A percentile compares a stretch with the other conserved stretches of the same genome.
Evolutionary conservation across 1,140 invertebrate species (phyloP).

Genomic region (Leptonema lineaticorne): DNA sequence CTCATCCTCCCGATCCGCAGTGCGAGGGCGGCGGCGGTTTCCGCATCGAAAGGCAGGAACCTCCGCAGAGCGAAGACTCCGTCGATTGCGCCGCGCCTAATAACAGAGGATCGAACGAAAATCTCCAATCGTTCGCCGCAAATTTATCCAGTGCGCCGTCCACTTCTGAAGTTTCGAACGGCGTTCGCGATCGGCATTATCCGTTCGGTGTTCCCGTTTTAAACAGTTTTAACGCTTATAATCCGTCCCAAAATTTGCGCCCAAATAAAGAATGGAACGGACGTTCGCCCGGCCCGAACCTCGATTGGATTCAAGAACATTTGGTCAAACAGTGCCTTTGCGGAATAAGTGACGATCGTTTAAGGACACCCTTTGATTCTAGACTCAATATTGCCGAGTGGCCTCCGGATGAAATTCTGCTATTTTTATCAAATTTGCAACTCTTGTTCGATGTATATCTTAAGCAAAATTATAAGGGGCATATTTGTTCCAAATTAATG

Average conservation of each 20-base stretch:
- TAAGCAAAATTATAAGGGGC: constrained; percentile 77
- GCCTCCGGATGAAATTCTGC: constrained; percentile 68
- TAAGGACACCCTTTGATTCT: constrained; percentile 69
- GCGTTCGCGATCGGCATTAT: constrained; percentile 31
- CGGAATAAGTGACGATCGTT: constrained; percentile 67
- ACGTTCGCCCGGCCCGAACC: constrained; percentile 48
- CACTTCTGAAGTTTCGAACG: constrained; percentile 21
- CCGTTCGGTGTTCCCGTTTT: constrained; percentile 31
- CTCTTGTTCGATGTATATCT: constrained; percentile 81
- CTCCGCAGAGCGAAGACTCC: constrained; percentile 54
- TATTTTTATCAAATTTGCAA: constrained; percentile 80
- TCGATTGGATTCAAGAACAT: constrained; percentile 58
- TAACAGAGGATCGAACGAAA: not conserved
- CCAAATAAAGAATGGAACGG: not conserved
- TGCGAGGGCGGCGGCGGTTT: constrained; percentile 47
- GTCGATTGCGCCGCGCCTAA: constrained; percentile 51
- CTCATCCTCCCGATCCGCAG: constrained; percentile 58
- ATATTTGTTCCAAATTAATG: constrained; percentile 76
- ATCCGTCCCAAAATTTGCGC: not conserved
- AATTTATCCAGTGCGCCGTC: not conserved
- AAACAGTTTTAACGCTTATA: constrained; percentile 26
- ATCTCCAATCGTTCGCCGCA: not conserved
- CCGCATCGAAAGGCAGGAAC: constrained; percentile 49
- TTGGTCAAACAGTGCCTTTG: constrained; percentile 75
- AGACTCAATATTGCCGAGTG: constrained; percentile 68